These are phyloP conservation scores for Rhineura floridana DNA, from an alignment of 2,113 vertebrate genomes.

Conservation along the genomic window DNA sequence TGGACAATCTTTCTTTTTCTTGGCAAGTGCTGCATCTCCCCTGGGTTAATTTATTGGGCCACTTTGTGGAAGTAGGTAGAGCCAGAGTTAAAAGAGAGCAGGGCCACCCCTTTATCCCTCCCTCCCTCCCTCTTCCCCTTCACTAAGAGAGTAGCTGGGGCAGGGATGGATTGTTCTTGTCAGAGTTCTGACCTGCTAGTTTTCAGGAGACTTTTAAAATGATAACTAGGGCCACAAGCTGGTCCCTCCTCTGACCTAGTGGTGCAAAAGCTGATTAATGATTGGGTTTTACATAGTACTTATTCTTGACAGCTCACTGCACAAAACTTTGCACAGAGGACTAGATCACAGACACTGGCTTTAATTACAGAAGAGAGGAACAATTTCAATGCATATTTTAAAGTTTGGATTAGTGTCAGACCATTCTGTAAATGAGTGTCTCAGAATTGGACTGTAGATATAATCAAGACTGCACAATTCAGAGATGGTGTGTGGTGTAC, in stretches of 20 bases:
- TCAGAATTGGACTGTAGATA: not conserved
- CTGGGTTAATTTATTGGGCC: not conserved
- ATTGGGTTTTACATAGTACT: not conserved
- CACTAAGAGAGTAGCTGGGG: not conserved
- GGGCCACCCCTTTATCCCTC: not conserved
- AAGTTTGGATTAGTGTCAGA: not conserved
- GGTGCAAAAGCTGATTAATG: not conserved
- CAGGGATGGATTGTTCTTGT: not conserved
- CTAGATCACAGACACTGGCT: not conserved
- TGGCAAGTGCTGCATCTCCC: not conserved
- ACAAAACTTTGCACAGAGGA: not conserved
- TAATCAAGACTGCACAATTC: not conserved
- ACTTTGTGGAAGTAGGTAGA: not conserved
- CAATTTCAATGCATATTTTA: not conserved
- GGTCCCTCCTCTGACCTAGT: not conserved
- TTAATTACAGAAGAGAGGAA: not conserved
- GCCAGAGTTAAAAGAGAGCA: not conserved
- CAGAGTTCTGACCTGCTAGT: not conserved
- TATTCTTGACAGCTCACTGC: not conserved
- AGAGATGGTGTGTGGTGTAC: not conserved
- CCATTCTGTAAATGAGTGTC: not conserved
- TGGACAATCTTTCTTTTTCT: not conserved
- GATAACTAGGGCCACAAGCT: not conserved
- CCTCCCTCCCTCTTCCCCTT: too few relatives aligned
- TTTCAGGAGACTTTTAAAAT: not conserved